A percentile compares a stretch with the other conserved stretches of the same genome.
phyloP scores from a whole-genome alignment of 2,888 invertebrate genomes.

The Cerceris ruficornis region DNA sequence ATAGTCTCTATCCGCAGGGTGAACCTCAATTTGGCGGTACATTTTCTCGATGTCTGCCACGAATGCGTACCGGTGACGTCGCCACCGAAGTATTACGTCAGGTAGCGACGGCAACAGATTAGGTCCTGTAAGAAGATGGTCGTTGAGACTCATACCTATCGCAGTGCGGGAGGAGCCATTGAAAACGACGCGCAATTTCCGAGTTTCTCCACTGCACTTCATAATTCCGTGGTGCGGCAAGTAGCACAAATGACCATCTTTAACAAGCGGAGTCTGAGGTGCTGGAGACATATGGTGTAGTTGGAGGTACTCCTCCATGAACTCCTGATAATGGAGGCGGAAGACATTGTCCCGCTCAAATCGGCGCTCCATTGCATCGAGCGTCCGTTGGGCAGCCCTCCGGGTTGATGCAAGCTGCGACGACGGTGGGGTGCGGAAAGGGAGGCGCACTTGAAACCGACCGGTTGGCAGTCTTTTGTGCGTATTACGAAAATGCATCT shows the following conservation, averaged over 20 bases:
- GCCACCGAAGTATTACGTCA: neutral
- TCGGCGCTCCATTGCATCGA: too few relatives aligned
- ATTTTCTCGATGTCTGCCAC: neutral
- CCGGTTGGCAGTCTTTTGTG: too few relatives aligned
- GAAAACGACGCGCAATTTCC: neutral
- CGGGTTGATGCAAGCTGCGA: too few relatives aligned
- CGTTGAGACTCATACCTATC: neutral
- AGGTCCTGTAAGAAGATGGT: neutral
- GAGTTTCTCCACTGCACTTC: neutral
- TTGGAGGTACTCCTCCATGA: neutral
- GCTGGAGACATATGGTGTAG: neutral
- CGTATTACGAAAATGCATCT: too few relatives aligned
- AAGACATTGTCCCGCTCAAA: too few relatives aligned
- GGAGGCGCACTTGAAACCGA: too few relatives aligned
- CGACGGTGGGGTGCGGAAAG: too few relatives aligned
- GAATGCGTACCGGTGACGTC: neutral
- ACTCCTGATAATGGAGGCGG: neutral
- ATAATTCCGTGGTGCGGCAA: neutral
- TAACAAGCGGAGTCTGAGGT: neutral
- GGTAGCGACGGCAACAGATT: neutral
- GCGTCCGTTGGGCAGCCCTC: too few relatives aligned
- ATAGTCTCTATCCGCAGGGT: neutral
- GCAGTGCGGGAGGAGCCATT: neutral
- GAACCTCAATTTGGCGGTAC: neutral
- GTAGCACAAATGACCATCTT: neutral